Base-by-base conservation (phyloP, 2,888 invertebrate genomes). In the Acronicta leporina region DNA sequence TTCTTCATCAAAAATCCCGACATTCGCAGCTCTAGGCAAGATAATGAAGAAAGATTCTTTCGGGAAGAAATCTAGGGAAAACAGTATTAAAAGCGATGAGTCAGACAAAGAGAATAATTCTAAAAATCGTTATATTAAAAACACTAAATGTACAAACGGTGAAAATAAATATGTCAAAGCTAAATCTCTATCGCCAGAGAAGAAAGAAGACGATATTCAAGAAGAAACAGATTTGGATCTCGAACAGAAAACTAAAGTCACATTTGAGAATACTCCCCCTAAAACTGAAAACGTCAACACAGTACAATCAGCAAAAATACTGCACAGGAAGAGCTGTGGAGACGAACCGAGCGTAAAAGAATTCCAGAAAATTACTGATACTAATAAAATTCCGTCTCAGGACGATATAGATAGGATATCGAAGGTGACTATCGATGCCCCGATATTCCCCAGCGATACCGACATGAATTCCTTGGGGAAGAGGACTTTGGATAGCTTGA, bases 401-500 rank as follows among this genome's bases (percentile, higher is more conserved):
- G 97, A 97, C 80, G 98, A 98, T 84, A 97, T 97, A 61, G 97
- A 97, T 86, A 95, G 97, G 76, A 98, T 98, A 83, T 97, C 97
- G n/a, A 97, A 97, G 87, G 97, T 98, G n/a, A 98, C 98, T 0
- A 96, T 96, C 14, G 96, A 97, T 85, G 97, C 98, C 1, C 98
- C 98, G 5, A 96, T 98, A 61, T 92, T 97, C 58, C 95, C 96
- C 5, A 96, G 96, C 55, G 96, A 96, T 77, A 96, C 96, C 0
- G 96, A 96, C 65, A 95, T 95, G 80, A 94, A 94, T 50, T 96
- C 96, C 4, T 89, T 97, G 44, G 97, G 97, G 15, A 96, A 96
- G 64, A 96, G 97, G 82, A 97, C 98, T 0, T 95, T 97, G 74
- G 98, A 98, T 78, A 98, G 98, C 75, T 95, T 98, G 62, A 97